Conservation (phyloP, 2,113 vertebrate species). For the Poecile atricapillus region DNA sequence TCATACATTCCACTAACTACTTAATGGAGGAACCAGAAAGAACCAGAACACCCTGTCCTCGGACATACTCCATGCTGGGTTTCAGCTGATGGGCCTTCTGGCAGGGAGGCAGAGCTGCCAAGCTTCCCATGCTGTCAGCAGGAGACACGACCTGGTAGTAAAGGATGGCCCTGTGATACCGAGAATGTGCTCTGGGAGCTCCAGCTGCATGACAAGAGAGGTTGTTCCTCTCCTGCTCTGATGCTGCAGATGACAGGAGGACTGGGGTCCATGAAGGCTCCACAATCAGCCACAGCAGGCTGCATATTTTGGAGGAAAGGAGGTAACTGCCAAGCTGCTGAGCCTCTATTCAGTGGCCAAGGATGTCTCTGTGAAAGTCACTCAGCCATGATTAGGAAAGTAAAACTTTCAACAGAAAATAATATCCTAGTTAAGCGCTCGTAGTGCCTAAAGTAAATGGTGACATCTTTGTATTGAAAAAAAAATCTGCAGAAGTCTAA, state of each 20-base stretch:
- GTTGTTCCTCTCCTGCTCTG: accelerated
- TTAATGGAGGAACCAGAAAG: neutral
- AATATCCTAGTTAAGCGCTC: neutral
- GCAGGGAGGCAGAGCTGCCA: neutral
- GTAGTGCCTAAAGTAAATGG: neutral
- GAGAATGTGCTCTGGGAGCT: neutral
- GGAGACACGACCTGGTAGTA: accelerated
- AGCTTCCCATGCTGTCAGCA: neutral
- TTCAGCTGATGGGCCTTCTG: neutral
- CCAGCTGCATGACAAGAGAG: neutral
- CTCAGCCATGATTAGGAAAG: neutral
- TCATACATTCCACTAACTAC: slow-evolving; percentile 17
- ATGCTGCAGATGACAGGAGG: accelerated
- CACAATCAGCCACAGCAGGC: neutral
- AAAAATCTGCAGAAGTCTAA: neutral
- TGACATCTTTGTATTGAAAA: neutral
- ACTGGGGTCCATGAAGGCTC: neutral
- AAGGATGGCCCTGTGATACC: accelerated
- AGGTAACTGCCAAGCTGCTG: neutral
- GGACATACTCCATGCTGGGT: neutral
- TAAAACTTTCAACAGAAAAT: slow-evolving; percentile 21
- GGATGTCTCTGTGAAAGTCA: slow-evolving; percentile 5
- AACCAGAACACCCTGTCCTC: neutral
- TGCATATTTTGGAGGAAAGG: neutral
- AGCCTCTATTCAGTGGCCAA: neutral